phyloP scores from a whole-genome alignment of 2,797 vertebrate species.

The Florisuga fusca region DNA sequence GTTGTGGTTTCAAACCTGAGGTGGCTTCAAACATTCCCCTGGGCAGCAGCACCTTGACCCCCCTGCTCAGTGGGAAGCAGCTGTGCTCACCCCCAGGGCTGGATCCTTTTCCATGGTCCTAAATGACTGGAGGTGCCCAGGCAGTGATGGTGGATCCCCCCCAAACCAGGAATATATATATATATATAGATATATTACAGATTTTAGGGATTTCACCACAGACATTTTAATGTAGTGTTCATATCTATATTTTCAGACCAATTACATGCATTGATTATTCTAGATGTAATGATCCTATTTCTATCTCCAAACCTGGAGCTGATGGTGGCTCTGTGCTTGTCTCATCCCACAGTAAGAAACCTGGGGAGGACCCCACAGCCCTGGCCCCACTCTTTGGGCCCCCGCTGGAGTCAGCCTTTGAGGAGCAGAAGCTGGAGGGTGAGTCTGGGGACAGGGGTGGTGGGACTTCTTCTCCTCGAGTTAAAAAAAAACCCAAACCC shows the following conservation, averaged over 20 bases:
- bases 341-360: conserved; percentile 79
- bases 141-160: accelerated
- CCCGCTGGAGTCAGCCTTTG: conserved; percentile 88
- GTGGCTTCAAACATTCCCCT: accelerated
- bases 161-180: accelerated
- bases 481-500: background rate
- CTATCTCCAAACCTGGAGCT: background rate
- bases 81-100: background rate
- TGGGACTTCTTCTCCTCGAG: background rate
- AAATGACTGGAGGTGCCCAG: too few species aligned
- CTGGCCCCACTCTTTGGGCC: conserved; percentile 87
- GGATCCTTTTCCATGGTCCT: background rate
- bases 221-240: too few species aligned
- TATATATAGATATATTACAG: accelerated
- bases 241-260: too few species aligned
- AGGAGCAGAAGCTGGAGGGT: conserved; percentile 92
- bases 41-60: accelerated
- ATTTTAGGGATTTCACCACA: too few species aligned
- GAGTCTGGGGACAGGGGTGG: background rate
- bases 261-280: too few species aligned
- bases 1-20: accelerated
- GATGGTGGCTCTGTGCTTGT: accelerated
- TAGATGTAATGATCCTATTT: too few species aligned
- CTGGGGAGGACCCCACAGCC: conserved; percentile 79
- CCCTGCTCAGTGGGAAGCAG: accelerated